Base-by-base conservation (phyloP, 2,797 vertebrate species). In the Enteromius mattozi region DNA sequence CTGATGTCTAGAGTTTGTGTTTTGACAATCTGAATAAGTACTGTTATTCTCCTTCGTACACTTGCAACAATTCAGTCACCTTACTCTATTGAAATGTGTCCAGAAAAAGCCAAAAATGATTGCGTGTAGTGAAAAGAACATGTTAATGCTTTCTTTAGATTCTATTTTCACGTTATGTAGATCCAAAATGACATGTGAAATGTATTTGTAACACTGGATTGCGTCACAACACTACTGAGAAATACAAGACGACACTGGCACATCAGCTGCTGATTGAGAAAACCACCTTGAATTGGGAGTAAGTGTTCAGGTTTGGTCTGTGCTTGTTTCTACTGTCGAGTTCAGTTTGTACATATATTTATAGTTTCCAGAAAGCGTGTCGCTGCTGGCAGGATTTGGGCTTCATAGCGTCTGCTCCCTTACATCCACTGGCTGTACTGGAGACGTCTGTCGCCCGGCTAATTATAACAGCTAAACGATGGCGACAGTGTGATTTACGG, bases 341-440 rank as follows among this genome's bases (percentile, higher is more conserved):
- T 82, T 84, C 21, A 81, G 47, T 74, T 56, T 87, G 86, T 88
- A 88, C 75, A 89, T 83, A 83, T 90, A 86, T 86, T 86, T 89
- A 86, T 86, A 87, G 84, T 76, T 88, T 83, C 88, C 86, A 80
- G 88, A 87, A 85, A 74, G 84, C 21, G 14, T 87, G 79, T 68
- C 51, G 78, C 88, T 91, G 82, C 86, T 89, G 71, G 85, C 79
- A 71, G 85, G 66, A 65, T 83, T 81, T 87, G 69, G 81, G 86
- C 75, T 68, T 5, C 19, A 17, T 24, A 14, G 10, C 12, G 61
- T 69, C 65, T 66, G 24, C 37, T 65, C 71, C 16, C 37, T 75
- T 33, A 21, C 10, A 49, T 56, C 33, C 74, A 3, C 33, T 51
- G 30, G 4, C 24, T 49, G 49, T 14, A 19, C 6, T 24, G 74